phyloP scores from a whole-genome alignment of 2,888 invertebrate genomes.

The Eudasyphora cyanicolor region DNA sequence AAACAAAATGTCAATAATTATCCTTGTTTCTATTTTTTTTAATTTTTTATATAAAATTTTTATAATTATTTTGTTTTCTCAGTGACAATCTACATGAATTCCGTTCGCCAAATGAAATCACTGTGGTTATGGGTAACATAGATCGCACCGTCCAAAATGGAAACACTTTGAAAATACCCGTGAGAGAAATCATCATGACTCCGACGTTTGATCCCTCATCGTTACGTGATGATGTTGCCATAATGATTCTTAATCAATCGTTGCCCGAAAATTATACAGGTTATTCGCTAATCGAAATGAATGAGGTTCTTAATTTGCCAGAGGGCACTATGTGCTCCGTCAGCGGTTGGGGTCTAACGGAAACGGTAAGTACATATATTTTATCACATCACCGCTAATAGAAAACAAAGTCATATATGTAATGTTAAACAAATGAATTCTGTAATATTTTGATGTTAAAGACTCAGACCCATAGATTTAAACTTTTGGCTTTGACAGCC shows the following conservation, averaged over 20 bases:
- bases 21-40: too few relatives aligned
- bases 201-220: constrained; percentile 61
- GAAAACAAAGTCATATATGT: too few relatives aligned
- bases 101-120: constrained; percentile 64
- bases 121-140: constrained; percentile 68
- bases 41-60: too few relatives aligned
- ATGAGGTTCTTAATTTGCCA: constrained; percentile 48
- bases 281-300: constrained; percentile 64
- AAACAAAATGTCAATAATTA: too few relatives aligned
- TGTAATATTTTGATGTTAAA: too few relatives aligned
- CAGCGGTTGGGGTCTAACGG: constrained; percentile 70
- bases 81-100: constrained; percentile 39
- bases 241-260: constrained; percentile 65
- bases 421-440: too few relatives aligned
- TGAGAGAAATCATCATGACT: constrained; percentile 59
- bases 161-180: constrained; percentile 59
- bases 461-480: too few relatives aligned
- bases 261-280: constrained; percentile 62
- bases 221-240: constrained; percentile 68
- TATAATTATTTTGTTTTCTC: neutral
- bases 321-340: constrained; percentile 65
- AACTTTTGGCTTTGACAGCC: too few relatives aligned
- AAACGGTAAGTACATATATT: too few relatives aligned
- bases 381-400: too few relatives aligned
- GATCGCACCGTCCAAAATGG: constrained; percentile 61